These are phyloP conservation scores for Chirona hameri DNA, from an alignment of 2,888 invertebrate species.

Conservation along the genomic window DNA sequence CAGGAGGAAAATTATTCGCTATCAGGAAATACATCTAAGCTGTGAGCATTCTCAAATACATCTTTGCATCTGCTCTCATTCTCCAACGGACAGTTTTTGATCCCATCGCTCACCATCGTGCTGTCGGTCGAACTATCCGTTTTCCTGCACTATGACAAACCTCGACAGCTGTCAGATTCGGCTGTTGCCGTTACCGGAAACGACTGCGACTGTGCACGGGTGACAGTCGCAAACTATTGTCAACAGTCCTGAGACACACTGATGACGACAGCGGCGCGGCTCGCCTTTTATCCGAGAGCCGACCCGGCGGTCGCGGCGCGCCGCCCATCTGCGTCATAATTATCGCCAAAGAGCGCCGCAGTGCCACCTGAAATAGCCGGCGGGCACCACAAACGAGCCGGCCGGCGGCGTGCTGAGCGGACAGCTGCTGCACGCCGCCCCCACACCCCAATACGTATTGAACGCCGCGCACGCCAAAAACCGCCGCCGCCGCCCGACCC, in stretches of 20 bases:
- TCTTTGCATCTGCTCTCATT: too few species aligned
- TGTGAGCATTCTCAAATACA: too few species aligned
- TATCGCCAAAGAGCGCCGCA: slow-evolving; percentile 6
- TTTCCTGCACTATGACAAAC: too few species aligned
- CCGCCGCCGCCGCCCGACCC: neutral
- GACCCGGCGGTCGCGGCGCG: neutral
- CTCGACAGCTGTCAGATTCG: too few species aligned
- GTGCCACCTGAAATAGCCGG: slow-evolving; percentile 22
- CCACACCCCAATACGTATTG: neutral
- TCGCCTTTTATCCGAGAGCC: neutral
- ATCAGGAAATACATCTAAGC: too few species aligned
- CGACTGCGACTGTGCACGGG: neutral
- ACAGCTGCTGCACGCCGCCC: neutral
- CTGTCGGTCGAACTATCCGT: too few species aligned
- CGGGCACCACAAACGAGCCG: neutral
- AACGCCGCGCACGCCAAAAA: neutral
- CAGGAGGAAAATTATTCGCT: too few species aligned
- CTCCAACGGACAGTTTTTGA: too few species aligned
- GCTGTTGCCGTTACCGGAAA: too few species aligned
- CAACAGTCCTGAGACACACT: too few species aligned
- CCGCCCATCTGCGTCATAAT: neutral
- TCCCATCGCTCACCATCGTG: too few species aligned
- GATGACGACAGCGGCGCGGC: neutral
- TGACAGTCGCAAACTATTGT: neutral
- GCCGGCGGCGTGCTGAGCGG: neutral